Percentiles rank a stretch among this genome's conserved stretches.
These are phyloP conservation scores for Anas capensis DNA, from an alignment of 2,797 vertebrate species.

Conservation along the genomic window DNA sequence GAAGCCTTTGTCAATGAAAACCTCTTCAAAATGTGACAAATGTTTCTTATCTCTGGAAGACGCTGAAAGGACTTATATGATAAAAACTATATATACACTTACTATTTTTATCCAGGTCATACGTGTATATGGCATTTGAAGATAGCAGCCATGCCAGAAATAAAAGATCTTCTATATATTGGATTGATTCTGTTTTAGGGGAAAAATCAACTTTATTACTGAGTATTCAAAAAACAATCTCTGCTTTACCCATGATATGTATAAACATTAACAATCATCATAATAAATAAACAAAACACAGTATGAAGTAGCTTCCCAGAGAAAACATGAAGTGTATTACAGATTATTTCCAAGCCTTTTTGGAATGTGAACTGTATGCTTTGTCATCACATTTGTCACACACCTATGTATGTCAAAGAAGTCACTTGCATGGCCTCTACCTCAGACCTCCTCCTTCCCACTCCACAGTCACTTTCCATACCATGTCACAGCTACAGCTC, in stretches of 20 bases:
- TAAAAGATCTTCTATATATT: not conserved
- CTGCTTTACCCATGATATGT: not conserved
- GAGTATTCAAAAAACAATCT: not conserved
- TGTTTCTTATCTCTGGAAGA: slow-evolving; percentile 72
- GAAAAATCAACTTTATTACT: not conserved
- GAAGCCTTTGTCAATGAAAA: slow-evolving; percentile 79
- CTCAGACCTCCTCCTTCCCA: not conserved
- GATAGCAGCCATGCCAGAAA: slow-evolving; percentile 24
- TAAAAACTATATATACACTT: slow-evolving; percentile 61
- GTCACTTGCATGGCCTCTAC: not conserved
- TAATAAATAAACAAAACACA: not conserved
- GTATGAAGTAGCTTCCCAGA: not conserved
- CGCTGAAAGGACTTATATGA: slow-evolving; percentile 48
- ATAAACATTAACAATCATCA: not conserved
- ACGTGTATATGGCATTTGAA: not conserved
- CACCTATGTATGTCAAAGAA: not conserved
- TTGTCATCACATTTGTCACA: slow-evolving; percentile 15
- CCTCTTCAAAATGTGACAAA: slow-evolving; percentile 72
- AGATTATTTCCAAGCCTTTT: not conserved
- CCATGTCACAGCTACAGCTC: not conserved
- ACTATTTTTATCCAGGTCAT: slow-evolving; percentile 58
- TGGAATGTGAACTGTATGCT: not conserved
- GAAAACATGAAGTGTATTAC: not conserved
- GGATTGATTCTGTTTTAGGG: not conserved
- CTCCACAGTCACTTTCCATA: not conserved